phyloP scores from a whole-genome alignment of 2,113 vertebrate species.

The Felis catus region F.catus_Fca126_mat1.0 CM031412.1:76689501-76690000 shows the following conservation, averaged over 20 bases:
- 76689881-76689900: background rate
- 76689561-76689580: background rate
- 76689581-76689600: fast-evolving
- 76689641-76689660: background rate
- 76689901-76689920: background rate
- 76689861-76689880: background rate
- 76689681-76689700: background rate
- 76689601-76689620: background rate
- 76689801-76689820: background rate
- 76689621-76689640: fast-evolving
- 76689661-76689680: background rate
- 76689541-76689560: background rate
- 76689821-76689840: background rate
- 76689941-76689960: no score
- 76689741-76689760: background rate
- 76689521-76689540: background rate
- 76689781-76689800: background rate
- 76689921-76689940: no score
- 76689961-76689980: no score
- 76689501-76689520: background rate
- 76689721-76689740: background rate
- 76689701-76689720: background rate
- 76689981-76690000: no score
- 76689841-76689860: fast-evolving
- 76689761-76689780: background rate